Evolutionary conservation across 2,888 invertebrate species (phyloP), one percentile per base, ranked within the genome.

Genomic region (Agrotis clavis): DNA sequence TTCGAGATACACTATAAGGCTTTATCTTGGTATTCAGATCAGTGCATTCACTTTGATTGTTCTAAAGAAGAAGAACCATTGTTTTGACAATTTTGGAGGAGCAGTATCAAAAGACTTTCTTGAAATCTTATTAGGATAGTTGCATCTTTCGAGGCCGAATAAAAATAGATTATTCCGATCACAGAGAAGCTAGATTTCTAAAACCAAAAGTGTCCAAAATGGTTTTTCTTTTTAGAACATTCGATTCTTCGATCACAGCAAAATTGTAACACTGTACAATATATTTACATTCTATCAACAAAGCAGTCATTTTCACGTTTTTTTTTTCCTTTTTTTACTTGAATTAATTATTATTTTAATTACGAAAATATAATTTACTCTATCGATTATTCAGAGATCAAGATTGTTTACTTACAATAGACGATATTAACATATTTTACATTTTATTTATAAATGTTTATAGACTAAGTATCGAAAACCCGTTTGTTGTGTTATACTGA

Each of bases 341-440:
- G 84, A 79, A 74, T 84, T 78, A 71, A 69, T 82, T 78, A 82
- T 83, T 85, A 83, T 73, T 86, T 87, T 90, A 89, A 91, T 93
- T 95, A 95, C 85, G 94, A 95, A 95, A 95, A 95, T 95, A 95
- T 94, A 94, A 93, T 94, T 92, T 93, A 93, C 91, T 92, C 90
- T 92, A 94, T 91, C 81, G 88, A 90, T 93, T 91, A 92, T 88
- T 90, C 86, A 86, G 95, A 95, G 95, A 95, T 95, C 95, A 94
- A 92, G 92, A 90, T 89, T 81, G 69, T 81, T 91, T 89, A 90
- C 90, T 92, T 92, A 91, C 87, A 90, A 86, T 87, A 88, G 85
- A 84, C 71, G 50, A 86, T 84, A 86, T 85, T 84, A 88, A 89
- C 87, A 87, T 87, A 88, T 85, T 88, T 83, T 85, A 86, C 83